Base-by-base conservation (phyloP, 2,888 invertebrate species). In the Dendrolimus houi region DNA sequence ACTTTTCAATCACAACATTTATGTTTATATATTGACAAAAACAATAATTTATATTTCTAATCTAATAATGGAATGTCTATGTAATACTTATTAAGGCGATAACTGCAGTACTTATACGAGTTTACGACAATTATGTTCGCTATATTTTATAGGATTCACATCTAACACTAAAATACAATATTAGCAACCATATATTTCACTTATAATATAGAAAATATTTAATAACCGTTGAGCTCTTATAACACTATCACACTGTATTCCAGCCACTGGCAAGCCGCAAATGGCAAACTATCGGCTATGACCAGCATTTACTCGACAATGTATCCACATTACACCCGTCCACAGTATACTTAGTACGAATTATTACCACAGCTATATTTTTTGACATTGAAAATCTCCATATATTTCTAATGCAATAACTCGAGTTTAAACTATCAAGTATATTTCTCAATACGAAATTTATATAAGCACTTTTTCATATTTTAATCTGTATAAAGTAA, bases 161-260 rank as follows among this genome's bases (percentile, higher is more conserved):
- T 72, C 66, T 74, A 76, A 73, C 59, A 64, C 69, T 77, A 47
- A 7, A 75, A 60, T 72, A 76, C 73, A 75, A 74, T 77, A 78
- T 79, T 83, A 83, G 80, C 81, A 76, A 82, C 81, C 78, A 70
- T 74, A 73, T 69, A 71, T 67, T 73, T 75, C 71, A 66, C 70
- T 76, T 80, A 78, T 74, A 59, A 55, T 63, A 72, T 79, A 75
- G 29, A 69, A 69, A 65, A 66, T 69, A 70, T 64, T 47, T 47
- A 72, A 76, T 74, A 77, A 79, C 74, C 70, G 75, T 86, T 85
- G 87, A 87, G 87, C 86, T 83, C 79, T 73, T 77, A 79, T 63
- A 71, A 72, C 69, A 73, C 77, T 87, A 85, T 86, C 85, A 86
- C 85, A 85, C 81, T 74, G 71, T 72, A 75, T 68, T 62, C 68